Evolutionary conservation across 2,113 vertebrate species (phyloP).

Genomic region (Ornithorhynchus anatinus): DNA sequence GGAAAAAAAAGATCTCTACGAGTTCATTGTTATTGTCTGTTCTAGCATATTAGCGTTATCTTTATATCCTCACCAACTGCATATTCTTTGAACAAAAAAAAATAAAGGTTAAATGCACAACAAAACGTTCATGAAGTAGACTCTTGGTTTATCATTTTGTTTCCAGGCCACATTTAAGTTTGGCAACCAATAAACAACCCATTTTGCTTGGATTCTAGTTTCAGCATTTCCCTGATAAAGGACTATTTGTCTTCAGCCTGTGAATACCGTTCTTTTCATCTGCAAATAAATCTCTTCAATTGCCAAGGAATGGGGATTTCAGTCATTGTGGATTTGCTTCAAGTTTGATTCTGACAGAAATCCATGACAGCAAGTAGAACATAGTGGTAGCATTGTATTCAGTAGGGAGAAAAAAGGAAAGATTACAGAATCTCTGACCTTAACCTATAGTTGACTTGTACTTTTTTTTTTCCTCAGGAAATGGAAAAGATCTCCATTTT

Average conservation of each 20-base stretch:
- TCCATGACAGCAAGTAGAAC: background rate
- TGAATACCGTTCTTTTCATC: background rate
- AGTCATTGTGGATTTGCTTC: background rate
- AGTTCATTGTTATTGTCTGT: no score
- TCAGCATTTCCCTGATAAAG: background rate
- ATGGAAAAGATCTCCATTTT: background rate
- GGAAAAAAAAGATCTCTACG: no score
- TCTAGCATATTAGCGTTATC: no score
- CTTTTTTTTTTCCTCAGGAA: conserved; percentile 4
- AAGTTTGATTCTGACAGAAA: conserved; percentile 11
- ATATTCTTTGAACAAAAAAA: background rate
- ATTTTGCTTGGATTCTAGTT: background rate
- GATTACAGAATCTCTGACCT: background rate
- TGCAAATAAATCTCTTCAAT: background rate
- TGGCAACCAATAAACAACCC: background rate
- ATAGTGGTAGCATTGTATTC: background rate
- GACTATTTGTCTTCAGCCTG: background rate
- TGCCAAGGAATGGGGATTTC: background rate
- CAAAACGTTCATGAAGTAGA: conserved; percentile 4
- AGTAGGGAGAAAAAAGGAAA: background rate
- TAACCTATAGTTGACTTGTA: background rate
- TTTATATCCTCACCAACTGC: no score
- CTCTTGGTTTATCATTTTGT: conserved; percentile 3
- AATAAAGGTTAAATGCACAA: conserved; percentile 5
- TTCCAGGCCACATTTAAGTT: background rate